These are phyloP conservation scores for Thrips palmi DNA, from an alignment of 1,140 invertebrate genomes.

Conservation along the genomic window DNA sequence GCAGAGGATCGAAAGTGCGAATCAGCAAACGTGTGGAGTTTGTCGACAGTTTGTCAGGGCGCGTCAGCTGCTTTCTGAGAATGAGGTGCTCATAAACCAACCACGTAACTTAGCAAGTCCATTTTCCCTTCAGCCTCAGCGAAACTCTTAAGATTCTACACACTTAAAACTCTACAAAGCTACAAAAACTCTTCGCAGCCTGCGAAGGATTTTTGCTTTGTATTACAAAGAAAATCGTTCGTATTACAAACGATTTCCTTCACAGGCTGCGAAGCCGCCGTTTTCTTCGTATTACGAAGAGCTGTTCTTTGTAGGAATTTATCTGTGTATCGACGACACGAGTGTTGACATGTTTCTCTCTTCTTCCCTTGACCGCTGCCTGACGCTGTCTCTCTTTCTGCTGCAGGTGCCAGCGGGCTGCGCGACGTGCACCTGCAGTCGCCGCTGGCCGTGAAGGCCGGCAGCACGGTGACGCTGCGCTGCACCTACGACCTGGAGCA, in stretches of 20 bases:
- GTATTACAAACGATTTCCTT: not conserved
- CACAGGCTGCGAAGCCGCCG: not conserved
- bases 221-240: no score
- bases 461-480: slow-evolving; percentile 15
- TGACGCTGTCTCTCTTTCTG: not conserved
- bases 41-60: slow-evolving; percentile 9
- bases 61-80: slow-evolving; percentile 8
- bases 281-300: not conserved
- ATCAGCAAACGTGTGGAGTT: slow-evolving; percentile 12
- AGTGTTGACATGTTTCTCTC: not conserved
- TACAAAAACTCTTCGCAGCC: no score
- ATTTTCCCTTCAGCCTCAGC: no score
- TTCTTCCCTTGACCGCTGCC: not conserved
- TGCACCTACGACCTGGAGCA: slow-evolving; percentile 33
- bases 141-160: no score
- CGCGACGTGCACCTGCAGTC: slow-evolving; percentile 26
- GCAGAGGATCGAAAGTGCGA: slow-evolving; percentile 8
- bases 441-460: slow-evolving; percentile 30
- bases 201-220: no score
- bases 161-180: no score
- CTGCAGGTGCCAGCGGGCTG: slow-evolving; percentile 19
- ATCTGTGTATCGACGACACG: not conserved
- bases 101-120: no score
- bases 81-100: not conserved
- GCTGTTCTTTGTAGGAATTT: not conserved